Percentiles rank a stretch among this genome's conserved stretches.
These are phyloP conservation scores for Lates calcarifer DNA, from an alignment of 2,113 vertebrate species.

Conservation along the genomic window DNA sequence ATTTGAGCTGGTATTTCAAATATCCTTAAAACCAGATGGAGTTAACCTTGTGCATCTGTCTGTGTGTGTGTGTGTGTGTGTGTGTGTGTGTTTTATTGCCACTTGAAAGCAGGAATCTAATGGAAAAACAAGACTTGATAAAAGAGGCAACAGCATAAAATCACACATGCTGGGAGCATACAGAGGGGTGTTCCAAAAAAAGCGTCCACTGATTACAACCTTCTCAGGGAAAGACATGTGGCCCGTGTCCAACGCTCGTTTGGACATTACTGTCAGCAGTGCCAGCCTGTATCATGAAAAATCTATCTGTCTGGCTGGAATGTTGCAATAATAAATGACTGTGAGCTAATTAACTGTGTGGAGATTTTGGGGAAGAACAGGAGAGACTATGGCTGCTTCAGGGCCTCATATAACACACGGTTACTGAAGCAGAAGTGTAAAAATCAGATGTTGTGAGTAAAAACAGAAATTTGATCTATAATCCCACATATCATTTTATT, in stretches of 20 bases:
- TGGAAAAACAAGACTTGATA: background rate
- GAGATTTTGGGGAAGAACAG: background rate
- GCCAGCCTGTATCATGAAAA: background rate
- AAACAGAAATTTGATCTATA: background rate
- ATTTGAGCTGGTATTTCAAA: too few relatives aligned
- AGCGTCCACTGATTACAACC: background rate
- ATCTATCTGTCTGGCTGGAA: conserved; percentile 6
- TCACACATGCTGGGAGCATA: background rate
- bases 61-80: too few relatives aligned
- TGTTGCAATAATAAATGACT: background rate
- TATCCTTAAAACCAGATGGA: too few relatives aligned
- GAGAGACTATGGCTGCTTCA: background rate
- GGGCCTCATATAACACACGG: background rate
- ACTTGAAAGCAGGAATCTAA: background rate
- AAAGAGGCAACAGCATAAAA: background rate
- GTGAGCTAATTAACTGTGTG: background rate
- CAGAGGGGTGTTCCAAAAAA: background rate
- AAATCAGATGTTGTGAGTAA: background rate
- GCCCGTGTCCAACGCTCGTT: background rate
- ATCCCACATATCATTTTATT: background rate
- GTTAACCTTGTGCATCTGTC: too few relatives aligned
- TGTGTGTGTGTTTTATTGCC: conserved; percentile 1
- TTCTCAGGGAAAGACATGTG: conserved; percentile 1
- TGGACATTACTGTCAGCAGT: background rate
- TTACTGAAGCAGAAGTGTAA: background rate